Evolutionary conservation across 2,113 vertebrate genomes (phyloP).

Genomic region (Bagarius yarrelli): DNA sequence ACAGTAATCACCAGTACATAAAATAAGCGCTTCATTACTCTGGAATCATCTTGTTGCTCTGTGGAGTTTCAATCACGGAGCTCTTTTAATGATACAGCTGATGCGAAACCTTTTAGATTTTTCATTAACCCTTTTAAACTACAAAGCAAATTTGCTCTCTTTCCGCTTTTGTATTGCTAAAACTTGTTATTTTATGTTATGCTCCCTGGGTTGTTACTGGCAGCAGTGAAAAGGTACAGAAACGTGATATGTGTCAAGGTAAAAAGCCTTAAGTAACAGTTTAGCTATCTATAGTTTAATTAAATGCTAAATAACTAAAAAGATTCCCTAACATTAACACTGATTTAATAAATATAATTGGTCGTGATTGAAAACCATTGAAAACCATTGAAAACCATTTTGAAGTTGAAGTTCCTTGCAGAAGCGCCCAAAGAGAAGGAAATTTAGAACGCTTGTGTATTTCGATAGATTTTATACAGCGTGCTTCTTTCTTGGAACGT

Average conservation of each 20-base stretch:
- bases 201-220: too few species aligned
- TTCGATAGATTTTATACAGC: too few species aligned
- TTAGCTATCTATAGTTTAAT: neutral
- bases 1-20: constrained; percentile 30
- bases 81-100: constrained; percentile 1
- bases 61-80: neutral
- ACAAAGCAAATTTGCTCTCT: neutral
- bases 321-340: neutral
- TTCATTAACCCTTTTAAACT: neutral
- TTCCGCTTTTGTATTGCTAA: neutral
- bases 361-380: too few species aligned
- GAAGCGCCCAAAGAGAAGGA: too few species aligned
- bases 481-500: too few species aligned
- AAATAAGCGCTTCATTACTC: constrained; percentile 9
- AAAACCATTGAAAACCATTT: too few species aligned
- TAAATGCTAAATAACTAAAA: neutral
- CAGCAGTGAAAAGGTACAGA: neutral
- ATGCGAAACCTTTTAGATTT: neutral
- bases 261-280: neutral
- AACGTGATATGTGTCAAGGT: too few species aligned
- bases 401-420: too few species aligned
- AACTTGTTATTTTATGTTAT: neutral
- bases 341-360: too few species aligned
- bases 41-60: constrained; percentile 2
- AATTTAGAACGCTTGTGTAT: too few species aligned